phyloP scores from a whole-genome alignment of 2,888 invertebrate genomes.

The Gortyna flavago region DNA sequence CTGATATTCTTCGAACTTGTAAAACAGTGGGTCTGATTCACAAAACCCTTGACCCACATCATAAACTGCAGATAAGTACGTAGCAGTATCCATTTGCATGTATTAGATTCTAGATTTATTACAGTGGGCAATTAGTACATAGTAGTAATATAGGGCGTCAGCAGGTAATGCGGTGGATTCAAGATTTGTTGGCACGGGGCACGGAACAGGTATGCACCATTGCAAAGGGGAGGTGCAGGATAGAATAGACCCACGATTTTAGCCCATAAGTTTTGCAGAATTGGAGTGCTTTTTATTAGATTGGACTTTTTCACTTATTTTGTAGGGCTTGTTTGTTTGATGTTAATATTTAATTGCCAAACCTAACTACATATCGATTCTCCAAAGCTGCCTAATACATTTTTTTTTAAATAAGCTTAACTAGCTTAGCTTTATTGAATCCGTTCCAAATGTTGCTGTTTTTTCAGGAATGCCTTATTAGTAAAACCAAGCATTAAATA shows the following conservation, averaged over 20 bases:
- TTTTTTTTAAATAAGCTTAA: not conserved
- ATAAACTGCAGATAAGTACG: not conserved
- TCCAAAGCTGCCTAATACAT: not conserved
- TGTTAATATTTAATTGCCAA: slow-evolving; percentile 14
- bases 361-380: not conserved
- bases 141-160: slow-evolving; percentile 37
- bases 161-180: slow-evolving; percentile 47
- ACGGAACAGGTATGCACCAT: slow-evolving; percentile 48
- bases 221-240: slow-evolving; percentile 23
- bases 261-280: not conserved
- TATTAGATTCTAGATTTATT: slow-evolving; percentile 1
- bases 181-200: slow-evolving; percentile 57
- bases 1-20: not conserved
- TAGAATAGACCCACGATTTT: slow-evolving; percentile 8
- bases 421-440: not conserved
- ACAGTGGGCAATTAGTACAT: slow-evolving; percentile 8
- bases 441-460: too few species aligned
- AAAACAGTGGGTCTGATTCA: not conserved
- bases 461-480: not conserved
- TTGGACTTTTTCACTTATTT: not conserved
- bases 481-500: not conserved
- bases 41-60: not conserved
- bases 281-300: not conserved
- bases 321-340: not conserved
- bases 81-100: not conserved